phyloP scores from a whole-genome alignment of 2,797 vertebrate species.

The Discoglossus pictus region DNA sequence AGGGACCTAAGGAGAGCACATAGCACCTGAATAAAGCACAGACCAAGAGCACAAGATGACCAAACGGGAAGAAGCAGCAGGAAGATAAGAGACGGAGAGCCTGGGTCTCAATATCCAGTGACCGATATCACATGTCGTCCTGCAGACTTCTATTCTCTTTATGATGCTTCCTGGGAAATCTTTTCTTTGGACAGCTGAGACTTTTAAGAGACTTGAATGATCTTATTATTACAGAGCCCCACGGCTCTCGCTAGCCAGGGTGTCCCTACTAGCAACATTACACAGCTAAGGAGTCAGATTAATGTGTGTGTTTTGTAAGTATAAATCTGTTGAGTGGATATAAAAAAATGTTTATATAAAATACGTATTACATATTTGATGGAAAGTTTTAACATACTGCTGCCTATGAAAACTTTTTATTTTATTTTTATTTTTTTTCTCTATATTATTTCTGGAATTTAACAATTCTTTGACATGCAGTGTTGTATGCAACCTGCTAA shows the following conservation, averaged over 20 bases:
- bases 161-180: constrained; percentile 4
- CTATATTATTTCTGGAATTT: constrained; percentile 9
- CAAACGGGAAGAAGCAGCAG: constrained; percentile 33
- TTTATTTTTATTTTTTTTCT: constrained; percentile 18
- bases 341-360: constrained; percentile 51
- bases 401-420: constrained; percentile 36
- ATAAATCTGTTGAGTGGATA: constrained; percentile 43
- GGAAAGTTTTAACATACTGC: constrained; percentile 38
- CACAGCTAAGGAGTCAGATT: constrained; percentile 19
- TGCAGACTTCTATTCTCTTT: constrained; percentile 9
- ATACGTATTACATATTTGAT: constrained; percentile 37
- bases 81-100: background rate
- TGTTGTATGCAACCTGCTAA: constrained; percentile 37
- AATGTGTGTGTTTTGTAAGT: constrained; percentile 48
- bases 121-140: constrained; percentile 14
- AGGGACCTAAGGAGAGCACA: constrained; percentile 86
- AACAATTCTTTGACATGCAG: background rate
- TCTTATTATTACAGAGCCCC: constrained; percentile 40
- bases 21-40: constrained; percentile 64
- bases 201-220: constrained; percentile 47
- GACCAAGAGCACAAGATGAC: constrained; percentile 67
- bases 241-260: background rate
- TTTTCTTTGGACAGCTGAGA: constrained; percentile 31
- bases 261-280: background rate
- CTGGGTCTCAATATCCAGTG: background rate